Evolutionary conservation across 37 sponge, comb jelly and placozoan species (phyloP).

Genomic region (Mnemiopsis leidyi): DNA sequence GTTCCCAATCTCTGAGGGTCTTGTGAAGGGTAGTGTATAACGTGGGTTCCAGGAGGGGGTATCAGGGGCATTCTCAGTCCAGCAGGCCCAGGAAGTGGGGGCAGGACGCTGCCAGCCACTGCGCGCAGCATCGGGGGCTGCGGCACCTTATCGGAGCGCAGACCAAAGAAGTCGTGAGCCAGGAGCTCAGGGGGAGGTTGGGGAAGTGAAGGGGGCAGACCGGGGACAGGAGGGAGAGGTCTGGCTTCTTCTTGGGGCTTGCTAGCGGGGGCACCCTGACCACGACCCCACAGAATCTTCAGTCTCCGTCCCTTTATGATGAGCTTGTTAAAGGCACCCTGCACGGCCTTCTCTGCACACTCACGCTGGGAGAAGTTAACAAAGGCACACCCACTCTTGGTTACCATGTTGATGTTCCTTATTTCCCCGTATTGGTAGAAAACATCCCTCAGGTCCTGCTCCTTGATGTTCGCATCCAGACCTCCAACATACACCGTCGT

Average conservation of each 20-base stretch:
- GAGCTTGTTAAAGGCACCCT: constrained; percentile 80
- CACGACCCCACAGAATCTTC: constrained; percentile 90
- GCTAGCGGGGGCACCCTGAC: constrained; percentile 69
- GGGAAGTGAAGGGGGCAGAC: constrained; percentile 74
- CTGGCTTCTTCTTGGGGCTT: constrained; percentile 24
- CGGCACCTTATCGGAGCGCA: neutral
- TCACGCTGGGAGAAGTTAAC: constrained; percentile 79
- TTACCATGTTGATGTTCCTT: constrained; percentile 71
- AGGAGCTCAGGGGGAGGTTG: constrained; percentile 55
- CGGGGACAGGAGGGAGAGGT: constrained; percentile 79
- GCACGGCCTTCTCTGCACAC: constrained; percentile 87
- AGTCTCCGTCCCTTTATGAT: constrained; percentile 82
- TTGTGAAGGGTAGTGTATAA: constrained; percentile 88
- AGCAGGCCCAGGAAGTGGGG: constrained; percentile 18
- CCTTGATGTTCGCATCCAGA: constrained; percentile 75
- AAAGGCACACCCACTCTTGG: constrained; percentile 90
- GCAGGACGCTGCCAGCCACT: neutral
- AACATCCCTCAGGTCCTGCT: constrained; percentile 80
- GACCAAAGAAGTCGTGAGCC: constrained; percentile 60
- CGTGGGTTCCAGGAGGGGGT: constrained; percentile 40
- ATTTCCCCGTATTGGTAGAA: constrained; percentile 97
- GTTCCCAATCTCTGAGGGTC: constrained; percentile 85
- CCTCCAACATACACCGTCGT: constrained; percentile 92
- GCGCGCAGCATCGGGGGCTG: neutral
- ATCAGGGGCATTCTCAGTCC: neutral